Conservation (phyloP, 2,113 vertebrate species). For the Xiphophorus maculatus region DNA sequence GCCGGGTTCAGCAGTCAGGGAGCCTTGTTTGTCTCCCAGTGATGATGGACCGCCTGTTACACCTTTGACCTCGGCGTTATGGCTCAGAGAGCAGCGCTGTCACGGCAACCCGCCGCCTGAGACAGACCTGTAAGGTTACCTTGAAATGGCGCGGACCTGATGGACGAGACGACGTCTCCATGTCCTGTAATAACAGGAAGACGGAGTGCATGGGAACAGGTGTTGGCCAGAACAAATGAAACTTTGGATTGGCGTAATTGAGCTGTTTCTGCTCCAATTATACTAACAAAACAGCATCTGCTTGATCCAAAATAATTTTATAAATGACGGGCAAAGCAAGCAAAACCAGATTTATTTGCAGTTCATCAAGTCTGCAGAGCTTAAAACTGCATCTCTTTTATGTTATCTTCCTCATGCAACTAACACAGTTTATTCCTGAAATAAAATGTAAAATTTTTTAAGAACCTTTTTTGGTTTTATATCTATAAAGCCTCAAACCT, state of each 20-base stretch:
- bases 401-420: neutral
- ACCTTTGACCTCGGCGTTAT: constrained; percentile 64
- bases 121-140: constrained; percentile 60
- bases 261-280: constrained; percentile 52
- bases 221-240: constrained; percentile 49
- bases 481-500: neutral
- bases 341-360: constrained; percentile 3
- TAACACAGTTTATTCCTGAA: neutral
- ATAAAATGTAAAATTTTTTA: too few relatives aligned
- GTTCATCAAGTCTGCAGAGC: constrained; percentile 43
- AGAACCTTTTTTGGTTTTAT: neutral
- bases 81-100: constrained; percentile 44
- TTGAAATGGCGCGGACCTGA: constrained; percentile 64
- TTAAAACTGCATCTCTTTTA: neutral
- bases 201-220: constrained; percentile 14
- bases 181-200: constrained; percentile 35
- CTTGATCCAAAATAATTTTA: constrained; percentile 52
- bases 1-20: constrained; percentile 17
- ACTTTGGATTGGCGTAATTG: constrained; percentile 21
- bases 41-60: constrained; percentile 43
- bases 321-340: constrained; percentile 47
- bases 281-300: constrained; percentile 55
- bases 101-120: constrained; percentile 38
- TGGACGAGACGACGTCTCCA: constrained; percentile 58
- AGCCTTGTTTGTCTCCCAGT: constrained; percentile 53